Base-by-base conservation (phyloP, 2,888 invertebrate genomes). In the Melanargia galathea region DNA sequence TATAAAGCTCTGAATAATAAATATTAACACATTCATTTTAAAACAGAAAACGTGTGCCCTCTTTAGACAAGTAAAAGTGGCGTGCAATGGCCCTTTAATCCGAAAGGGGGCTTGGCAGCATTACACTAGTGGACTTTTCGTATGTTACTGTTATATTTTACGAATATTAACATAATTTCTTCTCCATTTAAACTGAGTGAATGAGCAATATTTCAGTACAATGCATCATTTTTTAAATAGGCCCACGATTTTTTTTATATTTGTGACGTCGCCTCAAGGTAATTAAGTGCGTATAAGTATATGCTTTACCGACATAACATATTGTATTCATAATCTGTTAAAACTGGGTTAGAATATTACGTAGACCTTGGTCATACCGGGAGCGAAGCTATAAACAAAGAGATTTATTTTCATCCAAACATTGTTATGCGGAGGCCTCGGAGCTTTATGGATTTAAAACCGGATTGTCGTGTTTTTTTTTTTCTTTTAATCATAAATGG, bases 11-110 rank as follows among this genome's bases (percentile, higher is more conserved):
- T 20, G 35, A 13, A 35, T 35, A 22, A 35, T 11, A 84, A 84
- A 84, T 86, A 87, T 86, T 83, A 83, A 82, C 79, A 82, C 84
- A 87, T 86, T 86, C 84, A 87, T 86, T 86, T 86, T 84, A 83
- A 79, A 82, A 77, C 84, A 83, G 84, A 84, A 86, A 87, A 84
- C 82, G 82, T 82, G 81, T 82, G 84, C 83, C 77, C 78, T 79
- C 74, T 70, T 60, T 64, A 57, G 67, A 55, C 55, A 49, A 54
- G 48, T 57, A 48, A 54, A 55, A 63, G 55, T 63, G 55, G 60
- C 63, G 63, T 63, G 63, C 63, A 60, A 16, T 43, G 54, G 63
- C 54, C 59, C 54, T 52, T 35, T 52, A 52, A 52, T 52, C 35
- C 52, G 35, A 52, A 52, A 51, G 51, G 51, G 35, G 52, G 52